Conservation (phyloP, 2,797 vertebrate genomes). For the Danio jaintianensis region DNA sequence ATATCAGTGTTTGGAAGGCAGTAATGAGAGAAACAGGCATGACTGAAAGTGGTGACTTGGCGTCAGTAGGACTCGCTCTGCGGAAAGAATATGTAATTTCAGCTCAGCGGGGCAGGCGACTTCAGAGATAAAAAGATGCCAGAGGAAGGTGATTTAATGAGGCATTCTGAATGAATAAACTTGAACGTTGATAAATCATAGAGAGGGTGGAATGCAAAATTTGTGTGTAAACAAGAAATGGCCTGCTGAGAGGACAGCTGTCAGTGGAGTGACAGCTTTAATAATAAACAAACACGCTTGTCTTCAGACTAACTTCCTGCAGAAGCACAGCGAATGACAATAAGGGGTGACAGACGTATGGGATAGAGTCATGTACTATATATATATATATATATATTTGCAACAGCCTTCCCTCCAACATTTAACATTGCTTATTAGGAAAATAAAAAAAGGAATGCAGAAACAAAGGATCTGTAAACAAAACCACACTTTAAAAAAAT, state of each 20-base stretch:
- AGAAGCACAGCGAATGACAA: constrained; percentile 31
- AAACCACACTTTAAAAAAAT: neutral
- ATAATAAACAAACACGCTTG: constrained; percentile 50
- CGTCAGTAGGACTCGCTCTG: constrained; percentile 3
- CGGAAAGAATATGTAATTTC: constrained; percentile 26
- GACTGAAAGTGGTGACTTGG: constrained; percentile 21
- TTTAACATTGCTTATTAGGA: neutral
- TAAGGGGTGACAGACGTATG: neutral
- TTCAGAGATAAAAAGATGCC: constrained; percentile 35
- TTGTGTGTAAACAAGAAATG: constrained; percentile 44
- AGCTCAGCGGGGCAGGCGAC: constrained; percentile 11
- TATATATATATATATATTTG: neutral
- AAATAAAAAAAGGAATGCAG: neutral
- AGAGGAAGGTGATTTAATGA: constrained; percentile 54
- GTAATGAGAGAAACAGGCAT: neutral
- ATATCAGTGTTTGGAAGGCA: constrained; percentile 6
- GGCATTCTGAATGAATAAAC: constrained; percentile 44
- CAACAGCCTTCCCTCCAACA: neutral
- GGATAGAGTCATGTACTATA: neutral
- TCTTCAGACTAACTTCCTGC: constrained; percentile 33
- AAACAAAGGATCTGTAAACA: neutral
- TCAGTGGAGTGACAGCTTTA: constrained; percentile 55
- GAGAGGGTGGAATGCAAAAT: constrained; percentile 30
- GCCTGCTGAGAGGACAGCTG: constrained; percentile 57
- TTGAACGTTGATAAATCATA: constrained; percentile 50